phyloP scores from a whole-genome alignment of 2,888 invertebrate genomes.

The Cataglyphis altisquamis region DNA sequence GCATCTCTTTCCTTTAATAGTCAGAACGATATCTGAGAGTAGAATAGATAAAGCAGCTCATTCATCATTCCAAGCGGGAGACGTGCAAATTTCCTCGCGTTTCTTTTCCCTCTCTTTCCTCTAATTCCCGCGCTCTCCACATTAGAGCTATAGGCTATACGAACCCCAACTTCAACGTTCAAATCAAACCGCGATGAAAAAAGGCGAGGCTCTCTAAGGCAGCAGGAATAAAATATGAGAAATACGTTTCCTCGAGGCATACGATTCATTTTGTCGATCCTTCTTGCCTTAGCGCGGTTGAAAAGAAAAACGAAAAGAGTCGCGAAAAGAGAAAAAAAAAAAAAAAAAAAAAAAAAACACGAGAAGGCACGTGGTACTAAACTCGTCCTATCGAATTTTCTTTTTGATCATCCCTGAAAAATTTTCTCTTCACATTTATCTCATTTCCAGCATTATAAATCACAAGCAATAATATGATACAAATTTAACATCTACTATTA shows the following conservation, averaged over 20 bases:
- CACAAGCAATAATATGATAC: background rate
- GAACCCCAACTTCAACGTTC: constrained; percentile 41
- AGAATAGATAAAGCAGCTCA: constrained; percentile 60
- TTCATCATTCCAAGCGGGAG: constrained; percentile 60
- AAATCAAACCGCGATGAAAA: constrained; percentile 70
- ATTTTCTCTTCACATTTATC: constrained; percentile 17
- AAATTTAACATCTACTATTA: background rate
- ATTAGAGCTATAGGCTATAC: constrained; percentile 27
- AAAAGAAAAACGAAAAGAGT: constrained; percentile 29
- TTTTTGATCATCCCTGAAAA: constrained; percentile 9
- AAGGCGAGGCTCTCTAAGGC: constrained; percentile 40
- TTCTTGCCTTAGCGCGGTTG: constrained; percentile 14
- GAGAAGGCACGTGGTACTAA: constrained; percentile 59
- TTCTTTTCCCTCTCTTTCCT: constrained; percentile 43
- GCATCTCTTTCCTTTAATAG: constrained; percentile 51
- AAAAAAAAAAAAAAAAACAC: constrained; percentile 16
- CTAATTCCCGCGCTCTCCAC: constrained; percentile 50
- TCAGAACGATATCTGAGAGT: constrained; percentile 46
- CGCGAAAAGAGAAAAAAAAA: constrained; percentile 30
- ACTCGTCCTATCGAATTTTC: constrained; percentile 29
- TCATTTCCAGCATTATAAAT: background rate
- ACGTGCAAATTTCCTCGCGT: constrained; percentile 54
- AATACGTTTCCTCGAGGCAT: constrained; percentile 65
- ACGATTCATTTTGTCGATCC: constrained; percentile 51
- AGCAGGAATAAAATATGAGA: constrained; percentile 72